phyloP scores from a whole-genome alignment of 2,888 invertebrate species.

The Cryptocephalus moraei region DNA sequence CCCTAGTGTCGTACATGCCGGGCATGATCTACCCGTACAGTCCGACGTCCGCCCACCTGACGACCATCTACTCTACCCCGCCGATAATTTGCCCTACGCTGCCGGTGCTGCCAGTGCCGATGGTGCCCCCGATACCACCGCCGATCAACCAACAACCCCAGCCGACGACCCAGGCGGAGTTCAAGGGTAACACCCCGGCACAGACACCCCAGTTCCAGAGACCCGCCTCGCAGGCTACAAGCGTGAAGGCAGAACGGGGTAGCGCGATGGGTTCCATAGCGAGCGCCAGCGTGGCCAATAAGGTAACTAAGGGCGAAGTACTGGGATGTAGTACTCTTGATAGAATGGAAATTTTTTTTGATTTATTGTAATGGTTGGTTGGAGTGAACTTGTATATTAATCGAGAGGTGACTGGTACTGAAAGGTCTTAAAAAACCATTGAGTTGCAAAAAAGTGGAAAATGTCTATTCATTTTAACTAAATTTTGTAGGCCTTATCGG shows the following conservation, averaged over 20 bases:
- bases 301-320: constrained; percentile 23
- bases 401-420: too few species aligned
- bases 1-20: constrained; percentile 41
- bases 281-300: constrained; percentile 36
- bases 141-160: not conserved
- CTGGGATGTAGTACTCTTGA: too few species aligned
- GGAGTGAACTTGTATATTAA: too few species aligned
- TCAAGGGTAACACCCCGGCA: constrained; percentile 5
- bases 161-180: constrained; percentile 10
- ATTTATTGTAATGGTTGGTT: too few species aligned
- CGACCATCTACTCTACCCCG: constrained; percentile 39
- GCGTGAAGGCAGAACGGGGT: constrained; percentile 47
- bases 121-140: constrained; percentile 21
- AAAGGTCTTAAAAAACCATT: too few species aligned
- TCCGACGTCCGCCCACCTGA: constrained; percentile 10
- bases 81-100: constrained; percentile 54
- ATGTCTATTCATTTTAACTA: not conserved
- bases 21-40: constrained; percentile 49
- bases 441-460: too few species aligned
- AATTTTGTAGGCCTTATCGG: constrained; percentile 43
- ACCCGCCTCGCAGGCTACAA: constrained; percentile 44
- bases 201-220: constrained; percentile 27
- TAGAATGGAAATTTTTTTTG: too few species aligned
- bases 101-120: constrained; percentile 30
- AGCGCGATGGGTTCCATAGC: constrained; percentile 38